Conservation (phyloP, 2,888 invertebrate genomes). For the Beris chalybata region DNA sequence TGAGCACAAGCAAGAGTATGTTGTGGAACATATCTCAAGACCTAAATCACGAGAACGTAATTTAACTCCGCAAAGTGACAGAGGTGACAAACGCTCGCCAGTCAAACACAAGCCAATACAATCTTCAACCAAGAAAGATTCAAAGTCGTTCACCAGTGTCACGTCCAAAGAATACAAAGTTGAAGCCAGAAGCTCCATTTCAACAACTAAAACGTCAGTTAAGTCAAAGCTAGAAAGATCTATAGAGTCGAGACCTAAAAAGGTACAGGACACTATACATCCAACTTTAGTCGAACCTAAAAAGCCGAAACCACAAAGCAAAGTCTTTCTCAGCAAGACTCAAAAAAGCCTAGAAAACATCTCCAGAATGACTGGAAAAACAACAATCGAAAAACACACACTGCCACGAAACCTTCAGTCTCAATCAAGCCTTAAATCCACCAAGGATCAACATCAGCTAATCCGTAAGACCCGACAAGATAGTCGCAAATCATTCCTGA, state of each 20-base stretch:
- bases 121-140: background rate
- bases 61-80: slow-evolving; percentile 40
- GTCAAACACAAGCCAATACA: slow-evolving; percentile 3
- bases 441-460: background rate
- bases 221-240: background rate
- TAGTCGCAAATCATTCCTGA: background rate
- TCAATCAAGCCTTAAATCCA: background rate
- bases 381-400: background rate
- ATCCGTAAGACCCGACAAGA: background rate
- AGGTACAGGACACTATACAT: background rate
- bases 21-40: slow-evolving; percentile 42
- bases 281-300: too few species aligned
- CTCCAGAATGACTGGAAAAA: slow-evolving; percentile 5
- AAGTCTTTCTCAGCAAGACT: slow-evolving; percentile 2
- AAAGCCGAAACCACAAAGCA: background rate
- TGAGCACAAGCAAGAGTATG: slow-evolving; percentile 22
- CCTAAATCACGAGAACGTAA: slow-evolving; percentile 32
- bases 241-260: background rate
- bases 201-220: background rate
- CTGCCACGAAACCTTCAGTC: slow-evolving; percentile 3
- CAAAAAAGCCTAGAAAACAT: slow-evolving; percentile 18
- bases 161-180: background rate
- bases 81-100: slow-evolving; percentile 41
- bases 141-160: background rate
- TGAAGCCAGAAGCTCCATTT: slow-evolving; percentile 24